Conservation (phyloP, 2,113 vertebrate genomes). For the Monarcha castaneiventris region DNA sequence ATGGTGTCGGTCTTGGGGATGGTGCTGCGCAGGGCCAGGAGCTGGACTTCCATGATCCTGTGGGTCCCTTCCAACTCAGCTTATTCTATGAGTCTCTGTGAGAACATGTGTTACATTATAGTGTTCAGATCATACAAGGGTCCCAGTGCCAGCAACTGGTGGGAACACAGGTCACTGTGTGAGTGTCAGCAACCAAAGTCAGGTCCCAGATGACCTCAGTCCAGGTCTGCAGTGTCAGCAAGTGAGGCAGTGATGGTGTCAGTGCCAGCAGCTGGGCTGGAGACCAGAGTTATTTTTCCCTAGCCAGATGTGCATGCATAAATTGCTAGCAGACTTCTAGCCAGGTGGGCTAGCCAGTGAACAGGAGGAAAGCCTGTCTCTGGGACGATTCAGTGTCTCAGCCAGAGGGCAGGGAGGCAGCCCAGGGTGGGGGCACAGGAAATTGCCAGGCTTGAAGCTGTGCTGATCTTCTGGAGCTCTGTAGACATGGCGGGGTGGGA, state of each 20-base stretch:
- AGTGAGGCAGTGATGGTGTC: background rate
- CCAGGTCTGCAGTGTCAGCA: background rate
- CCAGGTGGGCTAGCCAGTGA: background rate
- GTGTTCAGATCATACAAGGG: too few relatives aligned
- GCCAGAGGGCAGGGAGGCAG: background rate
- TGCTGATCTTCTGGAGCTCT: background rate
- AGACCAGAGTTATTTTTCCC: too few relatives aligned
- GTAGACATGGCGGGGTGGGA: background rate
- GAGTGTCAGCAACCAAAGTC: background rate
- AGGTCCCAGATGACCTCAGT: background rate
- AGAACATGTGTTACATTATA: background rate
- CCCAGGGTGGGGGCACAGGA: background rate
- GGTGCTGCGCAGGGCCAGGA: too few relatives aligned
- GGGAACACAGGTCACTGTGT: too few relatives aligned
- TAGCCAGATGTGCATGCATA: too few relatives aligned
- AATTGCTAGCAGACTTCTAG: background rate
- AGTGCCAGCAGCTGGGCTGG: background rate
- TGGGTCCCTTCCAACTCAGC: background rate
- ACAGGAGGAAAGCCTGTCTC: background rate
- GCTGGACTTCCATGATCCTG: accelerated
- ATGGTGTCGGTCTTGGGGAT: background rate
- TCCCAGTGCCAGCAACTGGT: background rate
- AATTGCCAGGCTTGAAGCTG: background rate
- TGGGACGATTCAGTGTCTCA: background rate
- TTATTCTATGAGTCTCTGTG: background rate